Percentiles rank a stretch among this genome's conserved stretches.
Conservation (phyloP, 2,797 vertebrate genomes). For the Labeo calbasu region DNA sequence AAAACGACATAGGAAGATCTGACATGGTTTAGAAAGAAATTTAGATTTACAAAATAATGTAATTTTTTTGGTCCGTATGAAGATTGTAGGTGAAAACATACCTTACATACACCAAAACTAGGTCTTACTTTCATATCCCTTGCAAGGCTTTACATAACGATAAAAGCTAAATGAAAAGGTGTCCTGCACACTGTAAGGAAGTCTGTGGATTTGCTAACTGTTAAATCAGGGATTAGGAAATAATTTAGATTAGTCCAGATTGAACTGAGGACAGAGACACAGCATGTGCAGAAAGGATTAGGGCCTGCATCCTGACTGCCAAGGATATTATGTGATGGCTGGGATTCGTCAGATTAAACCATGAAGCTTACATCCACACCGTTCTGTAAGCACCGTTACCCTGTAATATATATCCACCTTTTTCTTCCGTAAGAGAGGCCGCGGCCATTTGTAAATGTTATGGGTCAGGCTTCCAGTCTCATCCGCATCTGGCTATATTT, state of each 20-base stretch:
- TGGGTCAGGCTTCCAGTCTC: too few relatives aligned
- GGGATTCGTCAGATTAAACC: neutral
- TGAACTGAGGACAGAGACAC: conserved; percentile 26
- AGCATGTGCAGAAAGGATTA: conserved; percentile 38
- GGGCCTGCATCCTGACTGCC: neutral
- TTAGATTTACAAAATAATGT: neutral
- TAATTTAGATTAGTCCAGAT: conserved; percentile 26
- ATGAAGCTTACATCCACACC: neutral
- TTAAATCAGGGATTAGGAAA: conserved; percentile 30
- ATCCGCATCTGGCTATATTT: too few relatives aligned
- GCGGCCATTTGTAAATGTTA: too few relatives aligned
- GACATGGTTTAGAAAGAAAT: neutral
- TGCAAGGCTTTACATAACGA: neutral
- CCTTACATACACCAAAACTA: neutral
- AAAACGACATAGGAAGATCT: neutral
- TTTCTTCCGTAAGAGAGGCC: too few relatives aligned
- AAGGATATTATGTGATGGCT: neutral
- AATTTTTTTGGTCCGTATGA: neutral
- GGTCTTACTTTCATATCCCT: neutral
- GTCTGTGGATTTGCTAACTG: neutral
- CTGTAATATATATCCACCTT: too few relatives aligned
- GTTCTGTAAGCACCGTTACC: neutral
- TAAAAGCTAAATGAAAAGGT: neutral
- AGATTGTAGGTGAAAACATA: neutral
- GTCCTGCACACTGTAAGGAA: neutral